Evolutionary conservation across 2,797 vertebrate genomes (phyloP).

Genomic region (Calcarius lapponicus): DNA sequence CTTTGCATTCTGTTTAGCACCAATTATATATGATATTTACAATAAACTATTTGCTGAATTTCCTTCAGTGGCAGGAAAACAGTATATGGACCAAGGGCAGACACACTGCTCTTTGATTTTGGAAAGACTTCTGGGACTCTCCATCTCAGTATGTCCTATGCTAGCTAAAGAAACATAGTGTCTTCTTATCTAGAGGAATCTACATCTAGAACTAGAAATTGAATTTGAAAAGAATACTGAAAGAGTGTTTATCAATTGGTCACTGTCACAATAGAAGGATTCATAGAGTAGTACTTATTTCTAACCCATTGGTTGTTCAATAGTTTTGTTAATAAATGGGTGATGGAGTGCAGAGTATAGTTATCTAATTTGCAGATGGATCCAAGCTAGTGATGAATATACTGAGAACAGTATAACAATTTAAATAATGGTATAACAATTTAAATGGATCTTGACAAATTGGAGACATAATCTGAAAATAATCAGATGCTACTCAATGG

Average conservation of each 20-base stretch:
- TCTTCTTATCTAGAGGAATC: not conserved
- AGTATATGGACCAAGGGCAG: not conserved
- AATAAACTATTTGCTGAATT: not conserved
- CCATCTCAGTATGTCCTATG: no score
- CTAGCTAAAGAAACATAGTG: not conserved
- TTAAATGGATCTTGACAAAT: not conserved
- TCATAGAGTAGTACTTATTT: not conserved
- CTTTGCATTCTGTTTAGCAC: not conserved
- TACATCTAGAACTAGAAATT: not conserved
- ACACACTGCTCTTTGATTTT: not conserved
- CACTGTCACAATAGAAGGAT: not conserved
- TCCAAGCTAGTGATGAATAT: not conserved
- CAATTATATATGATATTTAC: not conserved
- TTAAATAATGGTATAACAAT: not conserved
- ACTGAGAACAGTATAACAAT: not conserved
- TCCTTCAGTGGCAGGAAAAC: not conserved
- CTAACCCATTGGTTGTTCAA: not conserved
- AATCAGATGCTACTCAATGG: not conserved
- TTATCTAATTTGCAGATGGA: not conserved
- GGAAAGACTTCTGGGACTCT: not conserved
- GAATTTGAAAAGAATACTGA: not conserved
- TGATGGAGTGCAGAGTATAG: not conserved
- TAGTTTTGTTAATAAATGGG: not conserved
- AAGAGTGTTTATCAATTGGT: not conserved
- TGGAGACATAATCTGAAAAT: not conserved